Percentiles rank a stretch among this genome's conserved stretches.
Evolutionary conservation across 2,888 invertebrate species (phyloP).

Genomic region (Ophion costatus): DNA sequence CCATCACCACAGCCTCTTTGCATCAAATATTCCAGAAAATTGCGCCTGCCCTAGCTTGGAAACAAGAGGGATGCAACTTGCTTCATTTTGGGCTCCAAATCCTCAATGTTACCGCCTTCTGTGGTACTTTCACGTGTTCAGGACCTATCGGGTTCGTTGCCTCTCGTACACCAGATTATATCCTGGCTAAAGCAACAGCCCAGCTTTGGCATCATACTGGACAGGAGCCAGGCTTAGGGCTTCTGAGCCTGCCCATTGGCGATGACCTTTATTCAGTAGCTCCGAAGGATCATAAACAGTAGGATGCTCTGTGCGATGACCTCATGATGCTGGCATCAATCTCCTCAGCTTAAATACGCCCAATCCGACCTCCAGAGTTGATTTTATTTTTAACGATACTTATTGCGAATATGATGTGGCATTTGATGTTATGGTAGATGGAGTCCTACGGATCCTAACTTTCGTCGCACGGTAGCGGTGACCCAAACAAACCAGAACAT

Average conservation of each 20-base stretch:
- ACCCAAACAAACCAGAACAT: not conserved
- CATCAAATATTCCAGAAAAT: slow-evolving; percentile 11
- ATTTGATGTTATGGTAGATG: not conserved
- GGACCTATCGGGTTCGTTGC: slow-evolving; percentile 4
- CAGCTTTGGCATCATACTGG: slow-evolving; percentile 15
- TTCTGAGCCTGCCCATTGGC: slow-evolving; percentile 16
- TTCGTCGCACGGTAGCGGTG: not conserved
- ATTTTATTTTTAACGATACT: not conserved
- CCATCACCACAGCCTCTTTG: slow-evolving; percentile 36
- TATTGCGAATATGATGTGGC: not conserved
- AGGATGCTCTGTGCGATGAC: not conserved
- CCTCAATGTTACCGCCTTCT: not conserved
- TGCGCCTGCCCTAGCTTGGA: not conserved
- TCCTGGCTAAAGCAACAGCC: slow-evolving; percentile 41
- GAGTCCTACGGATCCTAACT: not conserved
- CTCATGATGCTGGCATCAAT: not conserved
- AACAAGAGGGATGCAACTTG: slow-evolving; percentile 11
- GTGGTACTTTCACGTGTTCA: not conserved
- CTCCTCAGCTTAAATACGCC: not conserved
- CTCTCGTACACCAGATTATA: slow-evolving; percentile 49
- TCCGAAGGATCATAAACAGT: slow-evolving; percentile 6
- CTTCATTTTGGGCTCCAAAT: not conserved
- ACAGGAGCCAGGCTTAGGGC: slow-evolving; percentile 26
- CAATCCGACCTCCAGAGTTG: not conserved
- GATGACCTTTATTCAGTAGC: slow-evolving; percentile 16